Conservation (phyloP, 2,113 vertebrate species). For the Eolophus roseicapilla region DNA sequence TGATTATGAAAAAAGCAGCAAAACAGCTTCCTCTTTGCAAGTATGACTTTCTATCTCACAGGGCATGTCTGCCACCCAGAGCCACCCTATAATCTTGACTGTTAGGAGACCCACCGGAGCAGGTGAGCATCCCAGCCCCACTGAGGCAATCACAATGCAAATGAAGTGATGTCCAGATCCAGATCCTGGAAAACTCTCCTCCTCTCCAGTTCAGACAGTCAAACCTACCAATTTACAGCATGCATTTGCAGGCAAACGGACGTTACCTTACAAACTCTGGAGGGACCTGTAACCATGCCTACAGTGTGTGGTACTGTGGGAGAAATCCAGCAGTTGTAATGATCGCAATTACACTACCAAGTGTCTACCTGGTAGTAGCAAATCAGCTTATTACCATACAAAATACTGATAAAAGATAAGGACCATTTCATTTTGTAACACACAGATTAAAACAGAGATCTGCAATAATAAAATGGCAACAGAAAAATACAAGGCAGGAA, state of each 20-base stretch:
- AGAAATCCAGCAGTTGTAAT: neutral
- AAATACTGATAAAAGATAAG: neutral
- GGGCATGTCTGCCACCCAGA: neutral
- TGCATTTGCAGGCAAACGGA: neutral
- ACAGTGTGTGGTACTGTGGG: neutral
- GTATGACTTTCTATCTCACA: neutral
- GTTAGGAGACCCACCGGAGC: neutral
- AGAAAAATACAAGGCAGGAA: neutral
- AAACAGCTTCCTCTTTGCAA: neutral
- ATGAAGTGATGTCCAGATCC: neutral
- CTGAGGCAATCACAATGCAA: neutral
- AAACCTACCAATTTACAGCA: neutral
- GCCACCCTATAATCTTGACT: neutral
- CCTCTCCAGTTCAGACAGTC: neutral
- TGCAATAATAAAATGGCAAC: neutral
- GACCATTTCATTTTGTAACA: neutral
- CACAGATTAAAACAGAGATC: neutral
- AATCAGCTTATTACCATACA: neutral
- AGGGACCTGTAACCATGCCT: neutral
- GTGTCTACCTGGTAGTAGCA: neutral
- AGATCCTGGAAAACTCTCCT: neutral
- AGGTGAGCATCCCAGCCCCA: accelerated
- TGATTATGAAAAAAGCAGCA: neutral
- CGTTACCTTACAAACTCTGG: neutral
- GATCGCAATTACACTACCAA: neutral